Evolutionary conservation across 2,888 invertebrate genomes (phyloP).

Genomic region (Rosalia funebris): DNA sequence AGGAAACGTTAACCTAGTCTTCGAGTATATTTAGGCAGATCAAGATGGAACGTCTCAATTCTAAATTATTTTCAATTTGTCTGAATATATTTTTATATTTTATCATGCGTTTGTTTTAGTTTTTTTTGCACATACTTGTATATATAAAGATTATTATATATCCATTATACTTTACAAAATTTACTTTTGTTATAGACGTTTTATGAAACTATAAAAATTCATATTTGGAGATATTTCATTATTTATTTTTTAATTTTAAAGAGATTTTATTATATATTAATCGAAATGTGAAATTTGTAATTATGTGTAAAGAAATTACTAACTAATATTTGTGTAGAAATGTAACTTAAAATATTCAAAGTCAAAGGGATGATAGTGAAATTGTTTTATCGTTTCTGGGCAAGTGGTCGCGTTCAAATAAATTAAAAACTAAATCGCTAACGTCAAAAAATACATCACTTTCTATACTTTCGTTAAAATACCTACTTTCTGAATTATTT

Average conservation of each 20-base stretch:
- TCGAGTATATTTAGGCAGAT: not conserved
- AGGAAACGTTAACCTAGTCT: no score
- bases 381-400: constrained; percentile 18
- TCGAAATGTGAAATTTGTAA: constrained; percentile 22
- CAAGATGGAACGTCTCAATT: constrained; percentile 21
- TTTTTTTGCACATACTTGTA: constrained; percentile 14
- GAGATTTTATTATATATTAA: constrained; percentile 5
- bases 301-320: constrained; percentile 19
- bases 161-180: constrained; percentile 6
- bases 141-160: no score
- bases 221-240: constrained; percentile 3
- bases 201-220: constrained; percentile 1
- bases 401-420: constrained; percentile 17
- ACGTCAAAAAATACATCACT: no score
- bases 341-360: constrained; percentile 11
- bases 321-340: constrained; percentile 14
- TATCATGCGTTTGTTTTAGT: constrained; percentile 11
- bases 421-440: no score
- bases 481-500: no score
- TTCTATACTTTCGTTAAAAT: no score
- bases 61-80: constrained; percentile 6
- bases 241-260: constrained; percentile 13
- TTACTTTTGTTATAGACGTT: constrained; percentile 2
- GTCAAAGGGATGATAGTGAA: not conserved
- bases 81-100: constrained; percentile 10